A percentile compares a stretch with the other conserved stretches of the same genome.
These are phyloP conservation scores for Tachycineta bicolor DNA, from an alignment of 2,113 vertebrate genomes.

Conservation along the genomic window DNA sequence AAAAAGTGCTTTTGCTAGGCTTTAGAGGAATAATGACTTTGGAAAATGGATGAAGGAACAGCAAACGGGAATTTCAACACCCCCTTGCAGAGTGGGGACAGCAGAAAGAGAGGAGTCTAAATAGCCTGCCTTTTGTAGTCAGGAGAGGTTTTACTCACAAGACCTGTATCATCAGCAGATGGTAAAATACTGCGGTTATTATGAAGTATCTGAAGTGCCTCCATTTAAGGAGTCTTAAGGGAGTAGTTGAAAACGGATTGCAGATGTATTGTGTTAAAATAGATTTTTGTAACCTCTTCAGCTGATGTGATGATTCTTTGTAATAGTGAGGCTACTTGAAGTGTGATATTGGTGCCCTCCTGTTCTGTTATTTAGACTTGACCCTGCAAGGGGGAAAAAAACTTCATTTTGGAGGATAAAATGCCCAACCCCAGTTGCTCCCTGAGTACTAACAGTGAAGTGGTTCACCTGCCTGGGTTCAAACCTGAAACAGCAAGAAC, in stretches of 20 bases:
- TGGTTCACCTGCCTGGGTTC: not conserved
- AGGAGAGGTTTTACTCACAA: not conserved
- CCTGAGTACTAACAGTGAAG: not conserved
- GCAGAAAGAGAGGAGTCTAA: not conserved
- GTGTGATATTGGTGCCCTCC: not conserved
- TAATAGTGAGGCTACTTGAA: not conserved
- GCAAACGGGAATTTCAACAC: not conserved
- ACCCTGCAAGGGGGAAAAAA: not conserved
- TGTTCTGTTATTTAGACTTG: not conserved
- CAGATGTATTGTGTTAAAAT: slow-evolving; percentile 20
- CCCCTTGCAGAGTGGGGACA: not conserved
- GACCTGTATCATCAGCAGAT: not conserved
- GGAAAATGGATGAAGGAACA: not conserved
- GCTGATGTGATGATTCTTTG: not conserved
- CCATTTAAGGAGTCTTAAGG: slow-evolving; percentile 21
- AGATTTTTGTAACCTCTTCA: slow-evolving; percentile 19
- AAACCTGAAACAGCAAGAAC: not conserved
- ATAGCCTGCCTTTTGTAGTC: not conserved
- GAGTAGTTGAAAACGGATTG: slow-evolving; percentile 5
- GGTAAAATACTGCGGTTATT: not conserved
- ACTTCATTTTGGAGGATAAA: not conserved
- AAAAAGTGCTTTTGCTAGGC: not conserved
- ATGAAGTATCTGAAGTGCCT: not conserved
- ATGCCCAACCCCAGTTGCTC: not conserved
- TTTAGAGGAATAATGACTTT: not conserved